Evolutionary conservation across 1,140 invertebrate species (phyloP), one percentile per base, ranked within the genome.

Genomic region (Conus ventricosus): DNA sequence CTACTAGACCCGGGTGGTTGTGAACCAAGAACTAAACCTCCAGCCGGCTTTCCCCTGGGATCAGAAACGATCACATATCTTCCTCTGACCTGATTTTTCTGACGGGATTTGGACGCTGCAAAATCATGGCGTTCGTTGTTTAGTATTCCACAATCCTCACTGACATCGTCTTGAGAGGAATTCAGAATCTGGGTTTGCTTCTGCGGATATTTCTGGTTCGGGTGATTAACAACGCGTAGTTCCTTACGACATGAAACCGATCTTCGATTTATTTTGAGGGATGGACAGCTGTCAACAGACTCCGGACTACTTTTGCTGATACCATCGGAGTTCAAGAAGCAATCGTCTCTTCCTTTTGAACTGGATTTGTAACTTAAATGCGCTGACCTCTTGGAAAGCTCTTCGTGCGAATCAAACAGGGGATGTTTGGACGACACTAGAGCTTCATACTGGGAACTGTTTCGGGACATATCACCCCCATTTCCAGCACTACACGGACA

Each of bases 401-500:
- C 15, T 60, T 60, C 57, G 15, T 60, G 15, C 67, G 20, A 23
- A n/a, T 71, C 23, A 71, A 20, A 63, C 60, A 2, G 15, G 67
- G 17, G 67, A 20, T 71, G 11, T 6, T 71, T 23, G 11, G 67
- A 71, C 15, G 67, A 71, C 20, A 13, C 23, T 6, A 23, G 67
- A 6, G 0, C 17, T 23, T 51, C 76, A 78, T 13, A 78, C 5
- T 51, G 25, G 8, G 8, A 23, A 23, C 13, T 5, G 23, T 20
- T 51, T 39, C 39, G 2, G 39, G 80, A 15, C 51, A 51, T 8
- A 81, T 15, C 51, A 81, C 80, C 10, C 80, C 80, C 80, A 81
- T 81, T 54, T 81, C 80, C 80, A 81, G 80, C 51, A 81, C 80
- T 4, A 81, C 53, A 23, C 80, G 39, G 17, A 81, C 80, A 10